A percentile compares a stretch with the other conserved stretches of the same genome.
Evolutionary conservation across 2,888 invertebrate genomes (phyloP).

Genomic region (Melanostoma mellinum): DNA sequence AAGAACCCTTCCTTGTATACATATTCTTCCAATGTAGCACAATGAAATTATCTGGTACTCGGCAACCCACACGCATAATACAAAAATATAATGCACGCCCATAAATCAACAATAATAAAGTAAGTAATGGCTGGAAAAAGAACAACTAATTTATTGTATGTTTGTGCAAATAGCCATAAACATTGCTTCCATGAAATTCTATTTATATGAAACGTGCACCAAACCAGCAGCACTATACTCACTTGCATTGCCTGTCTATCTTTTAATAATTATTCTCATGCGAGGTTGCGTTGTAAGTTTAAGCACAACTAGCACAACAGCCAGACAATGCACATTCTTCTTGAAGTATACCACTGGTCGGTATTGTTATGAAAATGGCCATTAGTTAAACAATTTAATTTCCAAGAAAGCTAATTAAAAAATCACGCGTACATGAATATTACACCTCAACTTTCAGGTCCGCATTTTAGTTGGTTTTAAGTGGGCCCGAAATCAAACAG

Average conservation of each 20-base stretch:
- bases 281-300: conserved; percentile 39
- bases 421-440: conserved; percentile 57
- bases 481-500: background rate
- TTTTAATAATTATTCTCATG: conserved; percentile 51
- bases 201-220: conserved; percentile 61
- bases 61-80: conserved; percentile 16
- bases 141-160: conserved; percentile 54
- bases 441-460: conserved; percentile 16
- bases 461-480: background rate
- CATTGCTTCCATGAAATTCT: conserved; percentile 60
- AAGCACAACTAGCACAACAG: conserved; percentile 40
- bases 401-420: conserved; percentile 81
- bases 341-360: conserved; percentile 1
- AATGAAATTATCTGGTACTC: conserved; percentile 1
- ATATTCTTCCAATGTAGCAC: conserved; percentile 40
- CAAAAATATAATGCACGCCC: conserved; percentile 31
- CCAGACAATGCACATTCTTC: conserved; percentile 42
- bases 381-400: conserved; percentile 78
- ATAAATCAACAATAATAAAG: conserved; percentile 58
- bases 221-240: conserved; percentile 28
- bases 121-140: conserved; percentile 22
- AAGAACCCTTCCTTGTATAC: conserved; percentile 20
- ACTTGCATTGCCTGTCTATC: conserved; percentile 24
- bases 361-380: conserved; percentile 49
- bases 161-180: conserved; percentile 66